A percentile compares a stretch with the other conserved stretches of the same genome.
Evolutionary conservation across 2,113 vertebrate species (phyloP).

Genomic region (Ictalurus furcatus): DNA sequence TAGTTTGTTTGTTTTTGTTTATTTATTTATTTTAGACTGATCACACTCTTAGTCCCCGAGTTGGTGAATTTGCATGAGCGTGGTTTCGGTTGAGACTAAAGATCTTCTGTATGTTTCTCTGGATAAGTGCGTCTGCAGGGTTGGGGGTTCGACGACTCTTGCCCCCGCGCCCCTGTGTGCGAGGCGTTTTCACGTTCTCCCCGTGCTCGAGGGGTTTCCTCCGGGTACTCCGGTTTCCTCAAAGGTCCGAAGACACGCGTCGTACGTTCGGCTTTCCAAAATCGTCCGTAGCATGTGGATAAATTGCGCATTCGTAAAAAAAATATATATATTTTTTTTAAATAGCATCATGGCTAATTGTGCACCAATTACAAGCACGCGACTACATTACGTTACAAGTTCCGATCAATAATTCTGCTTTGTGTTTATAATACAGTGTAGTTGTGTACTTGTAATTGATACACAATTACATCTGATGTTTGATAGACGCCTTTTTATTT

Average conservation of each 20-base stretch:
- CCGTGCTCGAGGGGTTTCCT: no score
- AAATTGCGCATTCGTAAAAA: background rate
- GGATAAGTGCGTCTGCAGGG: no score
- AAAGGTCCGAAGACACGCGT: no score
- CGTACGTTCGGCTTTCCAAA: no score
- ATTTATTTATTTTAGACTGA: background rate
- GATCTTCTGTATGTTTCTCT: no score
- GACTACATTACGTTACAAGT: background rate
- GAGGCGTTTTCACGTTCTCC: no score
- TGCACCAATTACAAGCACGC: background rate
- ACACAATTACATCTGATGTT: background rate
- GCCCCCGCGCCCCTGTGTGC: no score
- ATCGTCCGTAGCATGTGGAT: no score
- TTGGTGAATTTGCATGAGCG: background rate
- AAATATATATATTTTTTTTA: background rate
- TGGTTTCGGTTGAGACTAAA: background rate
- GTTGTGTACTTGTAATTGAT: background rate
- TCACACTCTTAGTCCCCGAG: background rate
- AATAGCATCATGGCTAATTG: background rate
- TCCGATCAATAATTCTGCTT: background rate
- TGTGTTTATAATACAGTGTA: background rate
- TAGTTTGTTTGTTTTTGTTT: no score
- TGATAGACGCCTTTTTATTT: no score
- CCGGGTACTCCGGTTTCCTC: no score
- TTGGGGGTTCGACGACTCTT: no score